Percentiles rank a stretch among this genome's conserved stretches.
Conservation (phyloP, 2,888 invertebrate genomes). For the Eustalomyia histrio region DNA sequence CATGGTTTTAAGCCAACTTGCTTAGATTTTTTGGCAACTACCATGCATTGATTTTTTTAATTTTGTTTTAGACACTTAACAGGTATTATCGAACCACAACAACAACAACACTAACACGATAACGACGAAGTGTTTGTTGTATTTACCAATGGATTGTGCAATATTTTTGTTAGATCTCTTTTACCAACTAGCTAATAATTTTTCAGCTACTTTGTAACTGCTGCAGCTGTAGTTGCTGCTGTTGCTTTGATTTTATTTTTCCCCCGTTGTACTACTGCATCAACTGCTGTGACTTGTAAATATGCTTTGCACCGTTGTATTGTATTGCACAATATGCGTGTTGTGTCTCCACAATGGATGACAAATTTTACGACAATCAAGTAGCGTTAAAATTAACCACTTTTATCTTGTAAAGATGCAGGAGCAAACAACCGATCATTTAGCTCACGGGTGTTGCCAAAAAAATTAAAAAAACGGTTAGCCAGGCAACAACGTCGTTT, state of each 20-base stretch:
- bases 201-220: neutral
- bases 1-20: conserved; percentile 52
- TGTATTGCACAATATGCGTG: conserved; percentile 60
- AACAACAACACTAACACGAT: neutral
- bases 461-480: neutral
- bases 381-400: conserved; percentile 1
- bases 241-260: neutral
- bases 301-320: conserved; percentile 45
- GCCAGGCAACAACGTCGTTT: conserved; percentile 13
- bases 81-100: conserved; percentile 25
- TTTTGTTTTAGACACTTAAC: conserved; percentile 31
- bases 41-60: conserved; percentile 26
- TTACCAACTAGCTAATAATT: neutral
- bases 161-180: conserved; percentile 39
- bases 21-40: conserved; percentile 26
- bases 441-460: neutral
- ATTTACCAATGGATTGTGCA: conserved; percentile 62
- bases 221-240: neutral
- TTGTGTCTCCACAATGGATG: conserved; percentile 32
- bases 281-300: neutral
- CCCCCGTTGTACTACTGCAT: neutral
- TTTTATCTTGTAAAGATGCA: conserved; percentile 32
- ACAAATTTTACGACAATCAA: conserved; percentile 31
- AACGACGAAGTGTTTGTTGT: conserved; percentile 35
- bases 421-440: conserved; percentile 32